Evolutionary conservation across 2,797 vertebrate genomes (phyloP), one percentile per base, ranked within the genome.

Genomic region (Chloroceryle inda): DNA sequence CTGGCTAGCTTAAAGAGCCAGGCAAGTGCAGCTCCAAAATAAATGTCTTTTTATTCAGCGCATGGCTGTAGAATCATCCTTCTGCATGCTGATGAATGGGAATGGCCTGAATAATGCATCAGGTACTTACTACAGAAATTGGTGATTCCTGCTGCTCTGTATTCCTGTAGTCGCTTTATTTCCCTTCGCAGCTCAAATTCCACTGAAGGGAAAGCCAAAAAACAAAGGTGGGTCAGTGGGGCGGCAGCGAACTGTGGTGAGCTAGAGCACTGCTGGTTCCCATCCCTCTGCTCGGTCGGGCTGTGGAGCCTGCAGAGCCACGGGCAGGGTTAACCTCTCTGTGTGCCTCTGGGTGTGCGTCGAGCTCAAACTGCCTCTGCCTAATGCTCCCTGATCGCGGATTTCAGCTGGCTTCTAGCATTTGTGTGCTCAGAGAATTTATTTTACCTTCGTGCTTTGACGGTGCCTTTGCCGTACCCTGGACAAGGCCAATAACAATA

Each of bases 141-240:
- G 97, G 99, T 99, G 98, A 99, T 99, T 81, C 99, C 99, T 68
- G 99, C 99, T 88, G 97, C 98, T 96, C 99, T 98, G 97, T 99
- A 99, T 94, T 99, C 99, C 97, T 99, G 99, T 29, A 99, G 98
- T 49, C 99, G 96, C 95, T 96, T 98, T 96, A 99, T 99, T 98
- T 99, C 99, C 85, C 98, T 98, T 88, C 99, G 98, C 96, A 99
- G 98, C 96, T 99, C 99, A 97, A 99, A 99, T 97, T 99, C 99
- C 98, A 99, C 99, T 99, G 98, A 59, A 94, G 53, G 55, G 62
- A 59, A 88, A 79, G 18, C 35, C 72, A 94, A 56, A 66, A 53
- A 87, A 89, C 20, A 92, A 67, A 83, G 8, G 23, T 35, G 74
- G 72, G 67, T 97, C 88, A 94, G 62, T n/a, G 40, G 77, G 75